Base-by-base conservation (phyloP, 1,140 invertebrate species). In the Holotrichia oblita region DNA sequence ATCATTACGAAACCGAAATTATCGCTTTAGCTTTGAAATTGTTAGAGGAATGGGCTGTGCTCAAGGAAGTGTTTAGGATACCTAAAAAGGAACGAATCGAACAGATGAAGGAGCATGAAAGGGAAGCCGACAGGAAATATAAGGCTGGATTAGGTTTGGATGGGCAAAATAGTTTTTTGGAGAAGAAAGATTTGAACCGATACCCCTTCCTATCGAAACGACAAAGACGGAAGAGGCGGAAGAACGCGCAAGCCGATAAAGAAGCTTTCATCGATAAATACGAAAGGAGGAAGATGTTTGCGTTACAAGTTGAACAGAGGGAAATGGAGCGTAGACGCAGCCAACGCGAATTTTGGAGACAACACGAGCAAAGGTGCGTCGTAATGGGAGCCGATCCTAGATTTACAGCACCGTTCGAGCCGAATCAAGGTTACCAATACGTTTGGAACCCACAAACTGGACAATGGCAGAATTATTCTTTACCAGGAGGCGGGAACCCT, bases 31-130 rank as follows among this genome's bases (percentile, higher is more conserved):
- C 94, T 7, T 87, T 87, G 14, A 91, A 91, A 81, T 86, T 97
- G 20, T 82, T 97, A 55, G 89, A 92, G 20, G 88, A 91, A 64
- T 98, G 96, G 96, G 90, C 91, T 4, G 92, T 90, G 83, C 88
- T 98, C 12, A 96, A 96, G 88, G 95, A 97, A 88, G 85, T 85
- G n/a, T 99, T 97, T 85, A 92, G 95, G 86, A 99, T 99, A 84
- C 98, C 98, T 9, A 98, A 98, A 87, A 97, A 97, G 82, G 95
- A 98, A 84, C 90, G 96, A 72, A 94, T 97, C 69, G 94, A 97
- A 85, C 94, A 96, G 86, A 96, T 97, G 94, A 96, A 96, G 84
- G 95, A 97, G 83, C 96, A 97, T 83, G 96, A 98, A 87, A 88
- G 94, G 78, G 95, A 97, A 90, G 96, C 95, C 0, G 89, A 91